These are phyloP conservation scores for Nomada goodeniana DNA, from an alignment of 2,888 invertebrate species.

Conservation along the genomic window DNA sequence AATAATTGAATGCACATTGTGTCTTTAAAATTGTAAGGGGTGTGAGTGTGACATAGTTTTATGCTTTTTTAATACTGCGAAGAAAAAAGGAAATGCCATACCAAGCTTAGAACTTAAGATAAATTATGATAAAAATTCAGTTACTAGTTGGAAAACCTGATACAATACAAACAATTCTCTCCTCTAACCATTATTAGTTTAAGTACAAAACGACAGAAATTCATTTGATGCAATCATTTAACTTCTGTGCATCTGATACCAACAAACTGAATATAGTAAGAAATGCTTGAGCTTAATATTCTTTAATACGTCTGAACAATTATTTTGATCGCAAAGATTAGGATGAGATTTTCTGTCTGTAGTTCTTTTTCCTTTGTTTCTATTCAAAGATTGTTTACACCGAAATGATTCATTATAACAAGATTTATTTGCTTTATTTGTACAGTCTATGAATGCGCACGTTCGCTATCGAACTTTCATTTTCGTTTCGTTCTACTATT, in stretches of 20 bases:
- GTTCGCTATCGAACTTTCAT: neutral
- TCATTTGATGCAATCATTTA: slow-evolving; percentile 4
- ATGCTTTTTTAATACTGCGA: slow-evolving; percentile 41
- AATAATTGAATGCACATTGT: slow-evolving; percentile 14
- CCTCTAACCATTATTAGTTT: slow-evolving; percentile 41
- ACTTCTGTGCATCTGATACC: too few species aligned
- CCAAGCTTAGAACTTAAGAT: slow-evolving; percentile 76
- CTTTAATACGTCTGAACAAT: neutral
- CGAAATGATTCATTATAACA: slow-evolving; percentile 4
- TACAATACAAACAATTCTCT: slow-evolving; percentile 25
- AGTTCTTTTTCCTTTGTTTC: neutral
- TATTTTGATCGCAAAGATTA: slow-evolving; percentile 4
- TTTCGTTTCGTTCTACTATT: slow-evolving; percentile 53
- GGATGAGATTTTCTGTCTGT: too few species aligned
- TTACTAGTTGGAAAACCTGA: slow-evolving; percentile 6
- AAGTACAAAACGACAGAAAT: slow-evolving; percentile 20
- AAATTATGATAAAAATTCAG: slow-evolving; percentile 32
- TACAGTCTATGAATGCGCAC: neutral
- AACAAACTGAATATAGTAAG: too few species aligned
- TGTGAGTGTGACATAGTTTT: slow-evolving; percentile 26
- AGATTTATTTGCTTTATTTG: slow-evolving; percentile 12
- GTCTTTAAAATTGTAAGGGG: slow-evolving; percentile 17
- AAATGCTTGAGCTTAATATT: neutral
- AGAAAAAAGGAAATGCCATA: slow-evolving; percentile 77
- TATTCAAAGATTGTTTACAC: neutral